Evolutionary conservation across 2,797 vertebrate species (phyloP), one percentile per base, ranked within the genome.

Genomic region (Cossypha niveicapilla): DNA sequence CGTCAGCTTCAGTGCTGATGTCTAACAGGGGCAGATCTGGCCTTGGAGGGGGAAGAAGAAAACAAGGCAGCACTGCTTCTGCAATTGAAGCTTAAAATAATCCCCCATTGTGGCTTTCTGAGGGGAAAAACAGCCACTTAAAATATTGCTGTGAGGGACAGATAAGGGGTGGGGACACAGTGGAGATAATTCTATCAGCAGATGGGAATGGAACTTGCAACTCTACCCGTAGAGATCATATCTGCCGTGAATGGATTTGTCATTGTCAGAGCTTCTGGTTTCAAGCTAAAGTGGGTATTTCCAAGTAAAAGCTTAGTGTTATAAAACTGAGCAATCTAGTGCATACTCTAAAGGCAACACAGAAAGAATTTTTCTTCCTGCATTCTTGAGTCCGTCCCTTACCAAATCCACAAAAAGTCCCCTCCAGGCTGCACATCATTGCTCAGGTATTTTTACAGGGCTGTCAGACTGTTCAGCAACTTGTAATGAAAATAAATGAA

Each of bases 161-260:
- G 92, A 96, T 95, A 94, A 80, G 50, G 54, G 71, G 34, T 78
- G 32, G 39, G 50, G 39, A 91, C 63, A 47, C 18, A 47, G 76
- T 11, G 25, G 81, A 87, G 90, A 94, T 88, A 92, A 86, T 74
- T 80, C 75, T 91, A 80, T 92, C 86, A 87, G 77, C 58, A 96
- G 71, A 80, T 79, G 30, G 39, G 68, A 93, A 67, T 74, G 86
- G 67, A 87, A 22, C 86, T 76, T 53, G 15, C 21, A 80, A 19
- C 68, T 66, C 78, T 66, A 62, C 68, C 74, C 2, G 0, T 18
- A 60, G 25, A 4, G 84, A 93, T 80, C 54, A 4, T 37, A 95
- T 78, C 86, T 89, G 75, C 57, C 80, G 50, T 72, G 78, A 85
- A 82, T 47, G 47, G 78, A 67, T 92, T 92, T 92, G 72, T 71